Base-by-base conservation (phyloP, 2,888 invertebrate genomes). In the Chymomyza amoena region DNA sequence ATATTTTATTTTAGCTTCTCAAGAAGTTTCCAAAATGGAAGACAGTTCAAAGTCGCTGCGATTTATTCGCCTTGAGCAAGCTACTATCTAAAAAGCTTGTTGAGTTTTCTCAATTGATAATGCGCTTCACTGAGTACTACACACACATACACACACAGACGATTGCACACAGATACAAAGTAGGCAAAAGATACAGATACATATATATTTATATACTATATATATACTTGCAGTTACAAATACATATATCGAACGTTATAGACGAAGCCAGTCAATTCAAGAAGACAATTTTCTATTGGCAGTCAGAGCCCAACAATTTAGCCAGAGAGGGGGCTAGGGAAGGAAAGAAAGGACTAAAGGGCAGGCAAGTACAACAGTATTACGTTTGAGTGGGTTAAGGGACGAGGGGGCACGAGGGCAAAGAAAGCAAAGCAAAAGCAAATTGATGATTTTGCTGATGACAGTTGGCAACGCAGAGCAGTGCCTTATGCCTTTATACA, bases 231-330 rank as follows among this genome's bases (percentile, higher is more conserved):
- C 15, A 54, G 10, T 2, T 54, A 54, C 20, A 18, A 18, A 15
- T 54, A 54, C 18, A 54, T n/a, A n/a, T n/a, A n/a, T n/a, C 15
- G 1, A 18, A 25, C 25, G 25, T n/a, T 54, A 18, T 54, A 45
- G 39, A 45, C 39, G 39, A 45, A 13, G 13, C 39, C 39, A 45
- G 39, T 45, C 39, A 45, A 45, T 45, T 45, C 39, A 13, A 13
- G 39, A 77, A 79, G 77, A 78, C 87, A 81, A 75, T 81, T 85
- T 76, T 85, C 87, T 82, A 83, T 83, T 83, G 87, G 85, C 85
- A 83, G 78, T 71, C 56, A 69, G 68, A 45, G 39, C 39, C 10
- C 39, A 45, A 13, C 71, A 68, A 72, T 20, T 45, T 51, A 54
- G 10, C 6, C 0, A 18, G 18, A 18, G 15, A 51, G 25, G n/a